Evolutionary conservation across 2,888 invertebrate species (phyloP), one percentile per base, ranked within the genome.

Genomic region (Sesia bembeciformis): DNA sequence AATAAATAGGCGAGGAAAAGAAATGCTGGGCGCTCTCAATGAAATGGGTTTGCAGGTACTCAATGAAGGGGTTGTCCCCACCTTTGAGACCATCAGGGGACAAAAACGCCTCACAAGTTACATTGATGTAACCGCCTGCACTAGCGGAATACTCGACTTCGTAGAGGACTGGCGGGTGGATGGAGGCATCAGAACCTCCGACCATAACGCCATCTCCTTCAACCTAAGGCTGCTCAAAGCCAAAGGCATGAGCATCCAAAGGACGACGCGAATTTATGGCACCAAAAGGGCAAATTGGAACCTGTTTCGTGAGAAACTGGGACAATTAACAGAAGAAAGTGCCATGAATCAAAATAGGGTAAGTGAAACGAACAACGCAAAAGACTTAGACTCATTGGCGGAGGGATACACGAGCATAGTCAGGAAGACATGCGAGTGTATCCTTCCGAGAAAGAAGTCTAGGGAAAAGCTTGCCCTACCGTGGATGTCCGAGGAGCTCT

Each of bases 401-500:
- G 8, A 51, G 5, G 49, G n/a, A 39, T 56, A 51, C 4, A 59
- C 42, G 5, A n/a, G 55, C 3, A 6, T 8, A 6, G 57, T 61
- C 39, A 51, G 0, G 8, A 49, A 51, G 23, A 52, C 60, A 51
- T 58, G 54, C 40, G 41, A 42, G 0, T 4, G 52, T 0, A 4
- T 40, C 3, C 58, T 64, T 4, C 60, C 60, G 0, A 57, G 40
- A 23, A 57, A 39, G 4, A 57, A 58, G 38, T 50, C 3, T 0
- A 55, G 46, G 5, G n/a, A 53, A 4, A 49, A 3, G 40, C 40
- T 56, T 7, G 61, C 51, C 38, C 4, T 61, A 38, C 62, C 60
- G 46, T 63, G 63, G 63, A 61, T 62, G 63, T 53, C 54, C 40
- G 55, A 59, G 3, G 53, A 53, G 5, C 59, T 62, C 3, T 54